These are phyloP conservation scores for Hippoglossus stenolepis DNA, from an alignment of 2,113 vertebrate species.

Conservation along the genomic window DNA sequence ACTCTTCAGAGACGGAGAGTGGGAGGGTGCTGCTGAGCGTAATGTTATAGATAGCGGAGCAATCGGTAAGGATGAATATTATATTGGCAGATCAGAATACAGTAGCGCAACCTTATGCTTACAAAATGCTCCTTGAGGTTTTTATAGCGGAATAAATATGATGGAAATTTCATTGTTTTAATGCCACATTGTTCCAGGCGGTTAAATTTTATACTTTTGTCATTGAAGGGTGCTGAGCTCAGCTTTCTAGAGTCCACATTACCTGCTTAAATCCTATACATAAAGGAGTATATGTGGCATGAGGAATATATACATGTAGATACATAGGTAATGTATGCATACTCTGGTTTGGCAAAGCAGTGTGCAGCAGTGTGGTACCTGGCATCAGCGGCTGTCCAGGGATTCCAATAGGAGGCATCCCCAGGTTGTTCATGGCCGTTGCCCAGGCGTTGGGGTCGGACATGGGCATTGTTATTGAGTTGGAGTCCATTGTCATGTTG, in stretches of 20 bases:
- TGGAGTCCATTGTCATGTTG: conserved; percentile 89
- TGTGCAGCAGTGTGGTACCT: conserved; percentile 76
- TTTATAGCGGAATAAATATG: conserved; percentile 28
- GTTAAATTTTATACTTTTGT: neutral
- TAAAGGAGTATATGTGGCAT: neutral
- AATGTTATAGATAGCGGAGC: conserved; percentile 60
- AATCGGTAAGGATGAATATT: conserved; percentile 33
- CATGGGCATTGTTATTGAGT: conserved; percentile 91
- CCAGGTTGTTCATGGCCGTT: conserved; percentile 97
- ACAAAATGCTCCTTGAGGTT: conserved; percentile 35
- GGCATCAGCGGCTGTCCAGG: conserved; percentile 91
- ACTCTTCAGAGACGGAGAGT: conserved; percentile 55
- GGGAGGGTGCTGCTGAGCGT: conserved; percentile 54
- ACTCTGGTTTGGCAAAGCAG: neutral
- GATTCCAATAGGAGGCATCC: conserved; percentile 93
- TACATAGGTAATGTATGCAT: neutral
- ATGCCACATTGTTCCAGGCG: conserved; percentile 27
- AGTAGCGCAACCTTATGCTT: conserved; percentile 21
- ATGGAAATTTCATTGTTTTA: conserved; percentile 10
- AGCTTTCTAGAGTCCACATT: neutral
- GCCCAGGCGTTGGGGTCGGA: conserved; percentile 93
- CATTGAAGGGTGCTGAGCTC: neutral
- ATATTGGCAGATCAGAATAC: conserved; percentile 22
- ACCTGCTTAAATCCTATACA: neutral
- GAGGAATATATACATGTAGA: neutral